Conservation (phyloP, 2,888 invertebrate genomes). For the Syrista parreyssii region DNA sequence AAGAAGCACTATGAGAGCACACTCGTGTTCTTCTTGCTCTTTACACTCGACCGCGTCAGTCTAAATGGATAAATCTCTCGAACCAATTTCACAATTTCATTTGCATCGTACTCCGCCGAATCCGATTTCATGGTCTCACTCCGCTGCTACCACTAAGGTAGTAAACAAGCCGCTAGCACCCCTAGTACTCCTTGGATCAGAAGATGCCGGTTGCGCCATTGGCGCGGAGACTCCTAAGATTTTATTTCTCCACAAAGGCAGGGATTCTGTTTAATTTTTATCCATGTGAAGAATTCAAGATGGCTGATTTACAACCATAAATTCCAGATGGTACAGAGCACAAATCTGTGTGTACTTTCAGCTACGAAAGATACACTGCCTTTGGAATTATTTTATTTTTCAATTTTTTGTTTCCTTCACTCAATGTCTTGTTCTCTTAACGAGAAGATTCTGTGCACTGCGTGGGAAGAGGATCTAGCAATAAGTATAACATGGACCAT, state of each 20-base stretch:
- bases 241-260: neutral
- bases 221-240: neutral
- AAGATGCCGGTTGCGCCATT: neutral
- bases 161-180: neutral
- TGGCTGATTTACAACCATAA: neutral
- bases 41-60: conserved; percentile 39
- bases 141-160: neutral
- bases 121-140: conserved; percentile 39
- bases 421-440: neutral
- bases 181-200: neutral
- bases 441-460: neutral
- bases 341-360: neutral
- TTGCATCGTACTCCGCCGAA: conserved; percentile 50
- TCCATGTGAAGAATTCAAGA: neutral
- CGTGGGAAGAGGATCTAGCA: neutral
- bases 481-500: neutral
- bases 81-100: conserved; percentile 59
- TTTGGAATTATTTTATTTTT: neutral
- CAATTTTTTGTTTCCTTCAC: neutral
- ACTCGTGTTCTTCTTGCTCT: conserved; percentile 27
- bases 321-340: neutral
- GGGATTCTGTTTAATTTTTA: neutral
- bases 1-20: neutral
- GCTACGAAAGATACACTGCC: neutral
- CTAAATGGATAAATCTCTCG: conserved; percentile 54